phyloP scores from a whole-genome alignment of 2,113 vertebrate species.

The Melanotaenia duboulayi region DNA sequence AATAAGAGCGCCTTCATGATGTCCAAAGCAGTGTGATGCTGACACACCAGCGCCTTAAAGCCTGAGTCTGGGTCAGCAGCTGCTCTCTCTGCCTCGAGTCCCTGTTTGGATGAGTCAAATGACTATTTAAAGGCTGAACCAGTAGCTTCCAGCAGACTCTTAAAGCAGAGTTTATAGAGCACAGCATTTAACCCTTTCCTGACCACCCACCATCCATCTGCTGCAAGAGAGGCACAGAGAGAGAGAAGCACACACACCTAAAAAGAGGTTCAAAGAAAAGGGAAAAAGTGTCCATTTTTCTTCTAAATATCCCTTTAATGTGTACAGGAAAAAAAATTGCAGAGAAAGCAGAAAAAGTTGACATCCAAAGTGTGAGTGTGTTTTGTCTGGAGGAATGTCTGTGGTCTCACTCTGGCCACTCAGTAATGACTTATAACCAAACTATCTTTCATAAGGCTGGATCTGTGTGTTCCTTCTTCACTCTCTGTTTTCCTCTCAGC shows the following conservation, averaged over 20 bases:
- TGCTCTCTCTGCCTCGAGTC: constrained; percentile 69
- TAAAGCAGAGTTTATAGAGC: constrained; percentile 85
- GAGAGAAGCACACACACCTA: neutral
- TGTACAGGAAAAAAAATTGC: constrained; percentile 61
- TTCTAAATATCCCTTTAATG: constrained; percentile 53
- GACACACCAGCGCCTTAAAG: constrained; percentile 46
- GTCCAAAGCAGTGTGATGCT: constrained; percentile 48
- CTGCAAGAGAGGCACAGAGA: constrained; percentile 18
- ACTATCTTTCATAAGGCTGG: constrained; percentile 50
- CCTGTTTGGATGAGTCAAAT: constrained; percentile 86
- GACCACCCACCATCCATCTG: constrained; percentile 65
- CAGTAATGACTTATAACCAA: constrained; percentile 54
- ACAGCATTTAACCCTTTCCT: constrained; percentile 90
- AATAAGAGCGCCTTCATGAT: constrained; percentile 80
- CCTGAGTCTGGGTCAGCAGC: constrained; percentile 54
- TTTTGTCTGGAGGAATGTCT: constrained; percentile 67
- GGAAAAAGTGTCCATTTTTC: constrained; percentile 28
- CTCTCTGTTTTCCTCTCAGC: constrained; percentile 23
- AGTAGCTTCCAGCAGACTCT: constrained; percentile 89
- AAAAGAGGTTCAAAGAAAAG: neutral
- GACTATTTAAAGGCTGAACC: constrained; percentile 93
- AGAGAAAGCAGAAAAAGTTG: constrained; percentile 60
- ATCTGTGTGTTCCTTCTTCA: constrained; percentile 19
- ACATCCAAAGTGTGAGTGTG: constrained; percentile 52
- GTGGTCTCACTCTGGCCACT: constrained; percentile 46